phyloP scores from a whole-genome alignment of 1,140 invertebrate species.

The Drosophila subobscura region DNA sequence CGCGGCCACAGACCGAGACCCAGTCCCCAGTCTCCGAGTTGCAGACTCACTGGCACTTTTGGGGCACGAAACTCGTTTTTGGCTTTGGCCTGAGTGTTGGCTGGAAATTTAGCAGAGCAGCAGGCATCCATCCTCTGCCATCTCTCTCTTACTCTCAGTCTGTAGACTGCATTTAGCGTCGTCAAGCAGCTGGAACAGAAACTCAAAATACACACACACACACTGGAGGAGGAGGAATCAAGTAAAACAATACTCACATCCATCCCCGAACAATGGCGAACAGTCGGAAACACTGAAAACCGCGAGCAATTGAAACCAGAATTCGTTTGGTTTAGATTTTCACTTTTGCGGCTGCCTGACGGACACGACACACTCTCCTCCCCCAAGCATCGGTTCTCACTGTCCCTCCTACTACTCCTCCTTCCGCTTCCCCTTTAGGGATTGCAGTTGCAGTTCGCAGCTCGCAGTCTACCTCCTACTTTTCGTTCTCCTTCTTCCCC shows the following conservation, averaged over 20 bases:
- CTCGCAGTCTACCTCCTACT: neutral
- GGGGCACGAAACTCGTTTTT: conserved; percentile 65
- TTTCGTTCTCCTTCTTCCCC: conserved; percentile 4
- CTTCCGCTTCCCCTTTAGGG: conserved; percentile 2
- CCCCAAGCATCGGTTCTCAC: conserved; percentile 22
- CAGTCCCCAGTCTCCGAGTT: conserved; percentile 18
- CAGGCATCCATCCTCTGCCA: neutral
- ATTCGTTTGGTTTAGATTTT: conserved; percentile 80
- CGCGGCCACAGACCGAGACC: conserved; percentile 41
- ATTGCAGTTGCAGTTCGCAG: no score
- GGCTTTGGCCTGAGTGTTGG: conserved; percentile 45
- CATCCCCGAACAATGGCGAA: conserved; percentile 70
- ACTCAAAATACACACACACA: conserved; percentile 41
- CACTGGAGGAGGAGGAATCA: neutral
- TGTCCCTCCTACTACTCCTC: neutral
- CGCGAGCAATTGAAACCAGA: conserved; percentile 80
- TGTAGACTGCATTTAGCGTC: conserved; percentile 59
- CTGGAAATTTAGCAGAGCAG: neutral
- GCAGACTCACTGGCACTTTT: conserved; percentile 67
- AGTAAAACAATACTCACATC: conserved; percentile 40
- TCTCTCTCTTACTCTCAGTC: conserved; percentile 2
- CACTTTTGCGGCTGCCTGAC: conserved; percentile 72
- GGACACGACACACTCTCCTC: conserved; percentile 24
- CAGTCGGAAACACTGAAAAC: conserved; percentile 41
- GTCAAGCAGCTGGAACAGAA: conserved; percentile 74